Percentiles rank a stretch among this genome's conserved stretches.
Conservation (phyloP, 2,113 vertebrate genomes). For the Acrocephalus arundinaceus region DNA sequence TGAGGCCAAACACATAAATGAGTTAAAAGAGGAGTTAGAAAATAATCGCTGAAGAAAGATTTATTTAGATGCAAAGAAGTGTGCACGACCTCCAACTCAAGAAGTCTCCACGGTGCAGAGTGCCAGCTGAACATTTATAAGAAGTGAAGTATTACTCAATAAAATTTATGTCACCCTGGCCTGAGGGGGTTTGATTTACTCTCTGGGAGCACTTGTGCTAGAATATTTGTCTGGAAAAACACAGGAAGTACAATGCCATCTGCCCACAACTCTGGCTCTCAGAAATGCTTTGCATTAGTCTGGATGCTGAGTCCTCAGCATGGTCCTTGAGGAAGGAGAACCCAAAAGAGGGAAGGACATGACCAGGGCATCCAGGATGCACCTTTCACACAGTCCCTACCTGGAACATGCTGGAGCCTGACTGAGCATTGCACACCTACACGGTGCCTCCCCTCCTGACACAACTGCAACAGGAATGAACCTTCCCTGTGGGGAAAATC, state of each 20-base stretch:
- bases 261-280: neutral
- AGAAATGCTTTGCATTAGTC: neutral
- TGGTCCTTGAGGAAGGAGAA: neutral
- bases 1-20: conserved; percentile 32
- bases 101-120: neutral
- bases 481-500: neutral
- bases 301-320: neutral
- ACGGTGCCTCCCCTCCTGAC: accelerated
- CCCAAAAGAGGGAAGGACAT: neutral
- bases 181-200: neutral
- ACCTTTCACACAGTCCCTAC: neutral
- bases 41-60: neutral
- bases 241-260: neutral
- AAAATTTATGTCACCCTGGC: neutral
- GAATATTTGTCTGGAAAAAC: neutral
- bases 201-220: neutral
- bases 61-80: conserved; percentile 2
- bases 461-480: neutral
- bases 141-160: neutral
- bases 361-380: neutral
- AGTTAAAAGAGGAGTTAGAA: conserved; percentile 2
- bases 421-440: neutral
- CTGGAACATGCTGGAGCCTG: neutral
- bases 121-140: neutral
- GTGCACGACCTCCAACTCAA: neutral